These are phyloP conservation scores for Hemibagrus wyckioides DNA, from an alignment of 2,113 vertebrate genomes.

Conservation along the genomic window DNA sequence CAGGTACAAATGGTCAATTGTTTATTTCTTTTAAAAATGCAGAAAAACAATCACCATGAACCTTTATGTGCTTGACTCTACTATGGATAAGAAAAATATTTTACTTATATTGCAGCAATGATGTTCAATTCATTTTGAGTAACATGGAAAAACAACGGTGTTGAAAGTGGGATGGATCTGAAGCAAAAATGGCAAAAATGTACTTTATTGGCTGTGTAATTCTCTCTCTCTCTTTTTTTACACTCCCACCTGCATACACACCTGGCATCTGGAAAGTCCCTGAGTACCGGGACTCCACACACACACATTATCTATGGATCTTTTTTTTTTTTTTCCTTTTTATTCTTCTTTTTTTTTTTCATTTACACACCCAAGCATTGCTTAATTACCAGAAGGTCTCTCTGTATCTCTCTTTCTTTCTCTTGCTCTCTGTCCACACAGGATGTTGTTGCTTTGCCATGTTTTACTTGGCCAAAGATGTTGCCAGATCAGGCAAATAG, in stretches of 20 bases:
- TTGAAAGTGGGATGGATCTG: neutral
- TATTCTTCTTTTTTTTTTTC: neutral
- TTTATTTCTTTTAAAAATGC: neutral
- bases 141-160: neutral
- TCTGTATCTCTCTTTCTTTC: slow-evolving; percentile 1
- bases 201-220: neutral
- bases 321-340: slow-evolving; percentile 25
- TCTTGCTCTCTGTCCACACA: slow-evolving; percentile 26
- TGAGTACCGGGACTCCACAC: neutral
- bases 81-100: neutral
- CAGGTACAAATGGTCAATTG: neutral
- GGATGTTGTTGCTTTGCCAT: slow-evolving; percentile 27
- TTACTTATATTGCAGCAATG: neutral
- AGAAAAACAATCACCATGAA: neutral
- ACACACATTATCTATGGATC: neutral
- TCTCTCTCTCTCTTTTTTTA: neutral
- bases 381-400: slow-evolving; percentile 35
- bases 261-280: neutral
- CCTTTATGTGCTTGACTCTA: neutral
- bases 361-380: slow-evolving; percentile 33
- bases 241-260: neutral
- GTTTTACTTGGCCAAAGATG: slow-evolving; percentile 32
- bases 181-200: neutral
- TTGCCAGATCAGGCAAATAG: slow-evolving; percentile 27
- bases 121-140: neutral